A percentile compares a stretch with the other conserved stretches of the same genome.
Evolutionary conservation across 2,113 vertebrate species (phyloP).

Genomic region (Panthera tigris): DNA sequence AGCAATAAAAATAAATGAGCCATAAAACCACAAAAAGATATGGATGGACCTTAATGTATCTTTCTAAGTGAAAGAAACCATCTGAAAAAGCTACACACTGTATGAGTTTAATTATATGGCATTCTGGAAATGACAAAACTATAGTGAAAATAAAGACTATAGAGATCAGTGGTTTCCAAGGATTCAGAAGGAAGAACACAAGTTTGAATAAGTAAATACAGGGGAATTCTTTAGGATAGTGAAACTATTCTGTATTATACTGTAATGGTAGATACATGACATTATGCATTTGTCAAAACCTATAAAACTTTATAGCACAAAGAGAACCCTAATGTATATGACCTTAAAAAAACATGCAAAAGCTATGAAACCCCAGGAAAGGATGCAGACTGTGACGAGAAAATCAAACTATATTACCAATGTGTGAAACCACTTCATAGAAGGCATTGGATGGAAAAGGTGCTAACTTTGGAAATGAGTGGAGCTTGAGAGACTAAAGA

Average conservation of each 20-base stretch:
- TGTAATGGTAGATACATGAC: not conserved
- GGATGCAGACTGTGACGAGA: not conserved
- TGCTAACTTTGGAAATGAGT: not conserved
- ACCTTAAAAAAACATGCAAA: not conserved
- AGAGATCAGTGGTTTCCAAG: not conserved
- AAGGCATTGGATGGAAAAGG: not conserved
- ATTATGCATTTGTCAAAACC: not conserved
- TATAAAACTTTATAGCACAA: not conserved
- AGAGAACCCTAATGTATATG: not conserved
- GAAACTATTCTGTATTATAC: not conserved
- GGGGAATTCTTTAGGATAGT: not conserved
- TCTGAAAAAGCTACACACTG: not conserved
- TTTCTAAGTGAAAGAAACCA: not conserved
- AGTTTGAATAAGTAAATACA: not conserved
- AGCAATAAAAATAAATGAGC: not conserved
- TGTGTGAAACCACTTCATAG: not conserved
- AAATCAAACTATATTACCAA: not conserved
- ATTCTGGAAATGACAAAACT: not conserved
- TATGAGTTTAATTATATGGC: not conserved
- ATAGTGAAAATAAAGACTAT: not conserved
- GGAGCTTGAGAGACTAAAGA: not conserved
- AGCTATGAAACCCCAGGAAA: not conserved
- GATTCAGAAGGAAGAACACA: not conserved
- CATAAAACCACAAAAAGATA: not conserved
- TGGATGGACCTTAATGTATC: not conserved